phyloP scores from a whole-genome alignment of 2,888 invertebrate genomes.

The Empis livida region DNA sequence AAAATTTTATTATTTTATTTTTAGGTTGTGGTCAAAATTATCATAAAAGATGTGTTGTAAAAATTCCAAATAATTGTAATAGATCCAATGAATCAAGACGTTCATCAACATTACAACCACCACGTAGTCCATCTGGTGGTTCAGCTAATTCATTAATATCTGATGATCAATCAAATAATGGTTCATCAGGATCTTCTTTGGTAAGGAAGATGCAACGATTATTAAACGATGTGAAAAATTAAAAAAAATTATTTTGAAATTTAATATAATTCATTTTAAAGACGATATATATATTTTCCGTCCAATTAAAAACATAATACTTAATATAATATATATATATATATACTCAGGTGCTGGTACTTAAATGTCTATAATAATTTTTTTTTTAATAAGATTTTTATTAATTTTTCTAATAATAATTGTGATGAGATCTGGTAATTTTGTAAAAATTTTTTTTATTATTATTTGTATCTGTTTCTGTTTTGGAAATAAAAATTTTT shows the following conservation, averaged over 20 bases:
- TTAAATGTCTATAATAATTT: no score
- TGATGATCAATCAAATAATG: conserved; percentile 39
- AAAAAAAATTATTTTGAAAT: neutral
- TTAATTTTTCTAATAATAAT: no score
- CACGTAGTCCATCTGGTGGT: conserved; percentile 62
- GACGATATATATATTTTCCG: neutral
- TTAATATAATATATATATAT: neutral
- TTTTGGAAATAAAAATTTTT: no score
- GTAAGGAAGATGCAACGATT: conserved; percentile 58
- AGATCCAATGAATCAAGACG: conserved; percentile 37
- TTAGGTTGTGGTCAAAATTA: conserved; percentile 94
- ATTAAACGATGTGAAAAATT: conserved; percentile 35
- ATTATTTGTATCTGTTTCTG: no score
- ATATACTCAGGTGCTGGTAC: no score
- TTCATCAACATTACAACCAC: conserved; percentile 34
- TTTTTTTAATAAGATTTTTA: no score
- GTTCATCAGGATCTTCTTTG: conserved; percentile 44
- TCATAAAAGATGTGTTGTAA: conserved; percentile 94
- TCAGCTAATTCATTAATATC: conserved; percentile 51
- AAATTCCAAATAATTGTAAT: conserved; percentile 95
- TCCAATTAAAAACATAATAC: neutral
- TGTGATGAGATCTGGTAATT: no score
- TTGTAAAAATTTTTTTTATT: no score
- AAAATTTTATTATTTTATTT: conserved; percentile 12
- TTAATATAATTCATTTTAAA: no score